Percentiles rank a stretch among this genome's conserved stretches.
These are phyloP conservation scores for Tor tambroides DNA, from an alignment of 2,113 vertebrate species.

Conservation along the genomic window DNA sequence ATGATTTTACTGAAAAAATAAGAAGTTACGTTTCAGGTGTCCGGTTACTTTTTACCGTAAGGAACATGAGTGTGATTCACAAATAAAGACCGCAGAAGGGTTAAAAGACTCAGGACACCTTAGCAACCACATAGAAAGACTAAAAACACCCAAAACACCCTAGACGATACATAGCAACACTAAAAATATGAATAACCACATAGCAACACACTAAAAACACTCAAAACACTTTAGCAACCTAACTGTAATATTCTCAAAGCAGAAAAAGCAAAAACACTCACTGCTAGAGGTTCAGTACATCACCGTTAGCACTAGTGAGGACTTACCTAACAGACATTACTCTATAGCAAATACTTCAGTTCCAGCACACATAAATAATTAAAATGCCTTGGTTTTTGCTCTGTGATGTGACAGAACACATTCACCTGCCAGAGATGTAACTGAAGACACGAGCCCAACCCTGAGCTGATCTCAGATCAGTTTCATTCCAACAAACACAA, in stretches of 20 bases:
- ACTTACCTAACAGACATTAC: background rate
- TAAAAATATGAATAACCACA: background rate
- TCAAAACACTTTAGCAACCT: background rate
- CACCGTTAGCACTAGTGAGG: background rate
- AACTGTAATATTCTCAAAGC: too few relatives aligned
- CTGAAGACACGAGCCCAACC: background rate
- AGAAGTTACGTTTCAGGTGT: too few relatives aligned
- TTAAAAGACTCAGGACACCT: background rate
- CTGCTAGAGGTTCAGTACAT: background rate
- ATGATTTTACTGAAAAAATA: too few relatives aligned
- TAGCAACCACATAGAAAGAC: background rate
- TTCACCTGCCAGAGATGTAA: slow-evolving; percentile 41
- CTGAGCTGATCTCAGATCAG: slow-evolving; percentile 5
- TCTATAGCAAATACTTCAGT: background rate
- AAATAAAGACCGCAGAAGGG: too few relatives aligned
- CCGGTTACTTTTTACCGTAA: too few relatives aligned
- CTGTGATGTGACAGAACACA: background rate
- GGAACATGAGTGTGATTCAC: too few relatives aligned
- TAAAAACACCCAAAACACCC: background rate
- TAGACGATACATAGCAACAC: too few relatives aligned
- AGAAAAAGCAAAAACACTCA: too few relatives aligned
- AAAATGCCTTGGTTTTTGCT: background rate
- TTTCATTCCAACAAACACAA: background rate
- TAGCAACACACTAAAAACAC: background rate
- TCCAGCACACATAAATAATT: background rate